Conservation (phyloP, 2,113 vertebrate species). For the Sphyrna mokarran region DNA sequence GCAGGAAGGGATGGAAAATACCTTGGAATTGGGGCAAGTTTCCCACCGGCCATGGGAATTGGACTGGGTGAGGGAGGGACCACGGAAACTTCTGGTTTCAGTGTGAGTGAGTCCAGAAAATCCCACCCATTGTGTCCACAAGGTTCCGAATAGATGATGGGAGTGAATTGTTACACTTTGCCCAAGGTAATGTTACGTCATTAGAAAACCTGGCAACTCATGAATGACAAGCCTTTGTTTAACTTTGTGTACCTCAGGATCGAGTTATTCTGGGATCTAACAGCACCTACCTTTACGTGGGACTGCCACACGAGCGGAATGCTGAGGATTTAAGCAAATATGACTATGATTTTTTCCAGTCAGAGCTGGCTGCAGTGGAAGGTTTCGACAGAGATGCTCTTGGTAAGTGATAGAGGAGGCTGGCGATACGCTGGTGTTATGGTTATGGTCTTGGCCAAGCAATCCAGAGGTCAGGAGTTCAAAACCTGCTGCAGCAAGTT, state of each 20-base stretch:
- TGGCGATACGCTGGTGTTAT: neutral
- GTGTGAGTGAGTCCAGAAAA: too few relatives aligned
- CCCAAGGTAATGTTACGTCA: neutral
- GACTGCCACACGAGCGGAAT: slow-evolving; percentile 66
- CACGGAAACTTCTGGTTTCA: too few relatives aligned
- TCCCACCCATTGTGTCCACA: too few relatives aligned
- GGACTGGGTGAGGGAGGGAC: too few relatives aligned
- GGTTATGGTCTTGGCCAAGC: neutral
- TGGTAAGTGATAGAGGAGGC: slow-evolving; percentile 47
- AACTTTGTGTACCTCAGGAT: slow-evolving; percentile 53
- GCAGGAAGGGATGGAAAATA: too few relatives aligned
- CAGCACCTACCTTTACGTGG: slow-evolving; percentile 70
- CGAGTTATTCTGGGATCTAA: slow-evolving; percentile 75
- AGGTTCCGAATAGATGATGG: too few relatives aligned
- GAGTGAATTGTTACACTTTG: neutral
- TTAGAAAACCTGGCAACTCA: neutral
- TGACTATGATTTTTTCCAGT: slow-evolving; percentile 80
- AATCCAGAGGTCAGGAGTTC: neutral
- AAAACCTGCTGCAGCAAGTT: neutral
- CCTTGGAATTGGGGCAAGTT: too few relatives aligned
- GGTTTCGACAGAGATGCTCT: slow-evolving; percentile 61
- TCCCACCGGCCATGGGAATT: too few relatives aligned
- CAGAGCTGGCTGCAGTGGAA: slow-evolving; percentile 69
- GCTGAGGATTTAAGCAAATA: slow-evolving; percentile 65
- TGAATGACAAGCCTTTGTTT: neutral